Evolutionary conservation across 2,113 vertebrate species (phyloP), one percentile per base, ranked within the genome.

Genomic region (Turnix velox): DNA sequence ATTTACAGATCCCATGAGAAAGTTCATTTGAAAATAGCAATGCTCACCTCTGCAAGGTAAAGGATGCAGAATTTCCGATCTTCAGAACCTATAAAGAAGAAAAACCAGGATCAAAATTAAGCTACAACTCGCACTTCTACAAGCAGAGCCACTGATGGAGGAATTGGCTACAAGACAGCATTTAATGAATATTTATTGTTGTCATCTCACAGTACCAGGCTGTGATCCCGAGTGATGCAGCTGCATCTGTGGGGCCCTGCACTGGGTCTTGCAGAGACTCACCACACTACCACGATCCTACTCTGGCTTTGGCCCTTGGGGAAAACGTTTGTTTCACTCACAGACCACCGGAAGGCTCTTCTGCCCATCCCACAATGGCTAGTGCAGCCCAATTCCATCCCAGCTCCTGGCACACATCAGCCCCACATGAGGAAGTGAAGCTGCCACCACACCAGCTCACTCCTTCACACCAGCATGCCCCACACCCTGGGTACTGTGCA

Each of bases 11-110:
- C 74, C 51, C 75, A 22, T 14, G 12, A 31, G 31, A 12, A 79
- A 86, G 75, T 49, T 62, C 14, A 87, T 35, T 6, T 27, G 48
- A 65, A 73, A 93, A 45, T 16, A 65, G 69, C 54, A 57, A 18
- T 63, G 97, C 98, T 98, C 96, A 98, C 98, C 98, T 98, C 98
- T 39, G 98, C 98, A 37, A 96, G 97, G 94, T 98, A 98, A 74
- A 99, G 97, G 95, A 99, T 77, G 92, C 98, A 98, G 95, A 99
- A 97, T 52, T 97, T 98, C 87, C 98, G 97, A 62, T 98, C 98
- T 90, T 99, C 98, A 1, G 98, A 97, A 15, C 92, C 97, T 98
- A 98, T 97, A 81, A 18, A 92, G 74, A 76, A 59, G 62, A 63
- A 90, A 88, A 67, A 91, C 16, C 88, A 54, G 83, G 49, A 52